Evolutionary conservation across 2,888 invertebrate genomes (phyloP).

Genomic region (Scaptomyza cyrtandrae): DNA sequence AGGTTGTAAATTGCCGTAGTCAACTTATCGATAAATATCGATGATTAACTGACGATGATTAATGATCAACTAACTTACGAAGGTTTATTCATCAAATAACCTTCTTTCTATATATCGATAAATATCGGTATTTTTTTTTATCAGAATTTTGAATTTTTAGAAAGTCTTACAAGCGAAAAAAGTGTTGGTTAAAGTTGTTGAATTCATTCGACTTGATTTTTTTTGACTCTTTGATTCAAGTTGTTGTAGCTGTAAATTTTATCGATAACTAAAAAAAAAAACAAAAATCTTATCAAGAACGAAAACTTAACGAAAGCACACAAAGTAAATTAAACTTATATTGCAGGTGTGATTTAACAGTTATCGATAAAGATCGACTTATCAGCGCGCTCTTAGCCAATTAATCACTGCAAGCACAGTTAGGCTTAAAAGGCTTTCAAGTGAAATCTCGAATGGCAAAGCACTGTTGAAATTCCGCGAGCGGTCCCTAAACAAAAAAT

Average conservation of each 20-base stretch:
- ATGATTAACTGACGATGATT: too few relatives aligned
- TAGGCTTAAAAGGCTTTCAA: slow-evolving; percentile 15
- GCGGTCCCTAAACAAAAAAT: slow-evolving; percentile 13
- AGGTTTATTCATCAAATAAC: too few relatives aligned
- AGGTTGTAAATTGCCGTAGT: too few relatives aligned
- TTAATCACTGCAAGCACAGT: slow-evolving; percentile 8
- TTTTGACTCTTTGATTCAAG: too few relatives aligned
- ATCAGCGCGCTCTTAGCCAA: neutral
- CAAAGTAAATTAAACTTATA: neutral
- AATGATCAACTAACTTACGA: too few relatives aligned
- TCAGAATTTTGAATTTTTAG: too few relatives aligned
- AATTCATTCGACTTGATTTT: neutral
- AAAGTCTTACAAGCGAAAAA: too few relatives aligned
- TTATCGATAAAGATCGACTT: slow-evolving; percentile 11
- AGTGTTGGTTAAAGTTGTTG: neutral
- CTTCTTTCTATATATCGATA: too few relatives aligned
- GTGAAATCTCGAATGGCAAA: slow-evolving; percentile 28
- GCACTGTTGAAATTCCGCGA: slow-evolving; percentile 15
- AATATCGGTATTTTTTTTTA: too few relatives aligned
- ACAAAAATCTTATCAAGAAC: neutral
- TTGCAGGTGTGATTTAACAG: neutral
- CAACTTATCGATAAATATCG: too few relatives aligned
- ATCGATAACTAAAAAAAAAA: neutral
- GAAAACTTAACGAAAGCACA: too few relatives aligned
- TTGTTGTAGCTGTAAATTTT: neutral